A percentile compares a stretch with the other conserved stretches of the same genome.
Conservation (phyloP, 2,888 invertebrate genomes). For the Nymphalis urticae region DNA sequence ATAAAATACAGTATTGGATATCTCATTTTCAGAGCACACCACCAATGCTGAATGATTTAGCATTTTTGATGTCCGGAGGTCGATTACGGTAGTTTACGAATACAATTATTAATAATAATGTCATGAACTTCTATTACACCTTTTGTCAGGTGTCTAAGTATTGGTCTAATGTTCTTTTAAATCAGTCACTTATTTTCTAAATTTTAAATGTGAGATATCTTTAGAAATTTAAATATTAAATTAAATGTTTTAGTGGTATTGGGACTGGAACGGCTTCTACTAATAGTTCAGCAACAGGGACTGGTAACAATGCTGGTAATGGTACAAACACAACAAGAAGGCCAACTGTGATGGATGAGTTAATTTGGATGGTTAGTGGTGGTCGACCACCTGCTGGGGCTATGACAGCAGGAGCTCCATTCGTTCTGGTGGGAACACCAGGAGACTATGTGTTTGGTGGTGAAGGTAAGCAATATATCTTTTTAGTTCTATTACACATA, state of each 20-base stretch:
- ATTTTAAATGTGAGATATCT: not conserved
- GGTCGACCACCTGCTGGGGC: conserved; percentile 59
- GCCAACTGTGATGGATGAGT: conserved; percentile 70
- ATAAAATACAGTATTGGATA: conserved; percentile 4
- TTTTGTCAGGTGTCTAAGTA: too few species aligned
- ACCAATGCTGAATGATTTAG: conserved; percentile 70
- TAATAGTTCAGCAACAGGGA: conserved; percentile 3
- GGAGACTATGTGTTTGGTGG: conserved; percentile 77
- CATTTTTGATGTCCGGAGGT: conserved; percentile 73
- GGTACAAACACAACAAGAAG: conserved; percentile 39
- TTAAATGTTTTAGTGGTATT: conserved; percentile 14
- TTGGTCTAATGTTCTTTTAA: too few species aligned
- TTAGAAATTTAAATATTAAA: conserved; percentile 6
- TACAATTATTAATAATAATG: too few species aligned
- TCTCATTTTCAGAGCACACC: conserved; percentile 59
- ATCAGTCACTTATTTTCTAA: not conserved
- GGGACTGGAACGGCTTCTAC: not conserved
- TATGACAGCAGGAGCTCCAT: conserved; percentile 66
- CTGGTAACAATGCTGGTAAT: conserved; percentile 24
- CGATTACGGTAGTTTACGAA: conserved; percentile 57
- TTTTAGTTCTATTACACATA: too few species aligned
- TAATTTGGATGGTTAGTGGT: conserved; percentile 72
- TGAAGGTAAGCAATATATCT: conserved; percentile 54
- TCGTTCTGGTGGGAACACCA: conserved; percentile 74
- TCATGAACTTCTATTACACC: too few species aligned